phyloP scores from a whole-genome alignment of 30 jellyfish, hydroid and myxozoan genomes.

The Sanderia malayensis region DNA sequence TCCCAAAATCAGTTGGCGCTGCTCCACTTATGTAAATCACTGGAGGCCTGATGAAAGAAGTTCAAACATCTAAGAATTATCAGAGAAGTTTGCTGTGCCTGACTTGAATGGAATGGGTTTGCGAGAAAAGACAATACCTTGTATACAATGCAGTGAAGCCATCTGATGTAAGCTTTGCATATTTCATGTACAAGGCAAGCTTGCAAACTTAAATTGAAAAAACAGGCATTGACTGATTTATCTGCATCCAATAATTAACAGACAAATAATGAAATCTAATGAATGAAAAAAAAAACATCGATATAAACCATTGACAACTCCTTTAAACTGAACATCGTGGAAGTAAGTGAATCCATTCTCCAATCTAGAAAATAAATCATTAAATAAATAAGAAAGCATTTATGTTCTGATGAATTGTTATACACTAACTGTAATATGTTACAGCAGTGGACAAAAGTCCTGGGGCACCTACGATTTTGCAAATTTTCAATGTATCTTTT shows the following conservation, averaged over 20 bases:
- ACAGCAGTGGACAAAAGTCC: too few species aligned
- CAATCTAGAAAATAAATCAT: neutral
- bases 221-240: neutral
- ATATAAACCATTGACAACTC: neutral
- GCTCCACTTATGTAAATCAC: slow-evolving; percentile 89
- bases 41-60: slow-evolving; percentile 73
- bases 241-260: too few species aligned
- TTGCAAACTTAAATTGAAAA: slow-evolving; percentile 57
- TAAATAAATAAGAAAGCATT: too few species aligned
- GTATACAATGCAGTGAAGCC: slow-evolving; percentile 95
- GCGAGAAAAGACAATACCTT: too few species aligned
- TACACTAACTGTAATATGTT: too few species aligned
- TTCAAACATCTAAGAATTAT: neutral
- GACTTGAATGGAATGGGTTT: too few species aligned
- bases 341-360: slow-evolving; percentile 2
- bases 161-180: slow-evolving; percentile 82
- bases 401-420: too few species aligned
- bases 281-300: too few species aligned
- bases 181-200: slow-evolving; percentile 79
- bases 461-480: too few species aligned
- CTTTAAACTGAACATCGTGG: slow-evolving; percentile 1
- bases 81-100: too few species aligned
- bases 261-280: too few species aligned
- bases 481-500: too few species aligned
- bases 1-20: slow-evolving; percentile 77